phyloP scores from a whole-genome alignment of 2,888 invertebrate species.

The Bellardia bayeri region DNA sequence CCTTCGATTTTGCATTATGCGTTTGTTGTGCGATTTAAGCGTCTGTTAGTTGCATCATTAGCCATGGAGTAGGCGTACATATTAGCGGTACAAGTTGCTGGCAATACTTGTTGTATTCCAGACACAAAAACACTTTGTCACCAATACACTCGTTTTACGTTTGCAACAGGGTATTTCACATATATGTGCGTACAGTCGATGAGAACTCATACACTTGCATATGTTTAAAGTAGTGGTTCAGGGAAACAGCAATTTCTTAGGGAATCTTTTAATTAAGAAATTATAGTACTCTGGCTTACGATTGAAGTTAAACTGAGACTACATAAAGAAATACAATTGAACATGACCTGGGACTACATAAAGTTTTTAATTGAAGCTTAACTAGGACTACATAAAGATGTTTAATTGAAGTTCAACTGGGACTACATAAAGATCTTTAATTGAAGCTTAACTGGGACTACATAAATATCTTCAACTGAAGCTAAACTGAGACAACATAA shows the following conservation, averaged over 20 bases:
- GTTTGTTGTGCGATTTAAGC: slow-evolving; percentile 60
- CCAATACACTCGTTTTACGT: slow-evolving; percentile 64
- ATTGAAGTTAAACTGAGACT: no score
- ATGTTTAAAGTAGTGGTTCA: not conserved
- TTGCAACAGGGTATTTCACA: not conserved
- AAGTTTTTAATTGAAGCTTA: no score
- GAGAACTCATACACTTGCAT: not conserved
- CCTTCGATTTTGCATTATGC: slow-evolving; percentile 63
- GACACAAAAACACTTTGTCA: slow-evolving; percentile 76
- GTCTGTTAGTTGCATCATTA: slow-evolving; percentile 77
- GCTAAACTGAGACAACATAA: no score
- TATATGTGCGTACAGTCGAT: not conserved
- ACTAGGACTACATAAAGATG: no score
- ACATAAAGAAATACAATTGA: no score
- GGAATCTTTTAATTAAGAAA: no score
- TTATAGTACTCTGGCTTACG: no score
- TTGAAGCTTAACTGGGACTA: no score
- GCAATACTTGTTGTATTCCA: slow-evolving; percentile 55
- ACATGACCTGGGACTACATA: no score
- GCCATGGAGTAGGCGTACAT: slow-evolving; percentile 83
- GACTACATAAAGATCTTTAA: no score
- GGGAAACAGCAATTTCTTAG: not conserved
- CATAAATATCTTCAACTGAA: no score
- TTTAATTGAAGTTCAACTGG: no score
- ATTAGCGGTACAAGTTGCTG: slow-evolving; percentile 84